phyloP scores from a whole-genome alignment of 1,140 invertebrate species.

The Batillaria attramentaria region DNA sequence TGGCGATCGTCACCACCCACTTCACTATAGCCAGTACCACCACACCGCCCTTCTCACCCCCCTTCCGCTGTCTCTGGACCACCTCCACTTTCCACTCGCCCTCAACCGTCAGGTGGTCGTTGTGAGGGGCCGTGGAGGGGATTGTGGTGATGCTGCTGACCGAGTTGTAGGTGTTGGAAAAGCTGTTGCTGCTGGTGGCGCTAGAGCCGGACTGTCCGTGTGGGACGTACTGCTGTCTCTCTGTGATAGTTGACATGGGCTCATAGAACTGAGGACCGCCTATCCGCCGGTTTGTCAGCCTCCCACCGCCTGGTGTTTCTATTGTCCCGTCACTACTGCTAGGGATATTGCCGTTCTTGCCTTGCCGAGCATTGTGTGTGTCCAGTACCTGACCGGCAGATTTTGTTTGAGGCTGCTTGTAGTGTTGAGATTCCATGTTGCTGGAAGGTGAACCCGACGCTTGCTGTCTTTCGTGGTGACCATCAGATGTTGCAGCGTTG shows the following conservation, averaged over 20 bases:
- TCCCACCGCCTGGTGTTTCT: background rate
- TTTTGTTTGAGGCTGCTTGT: background rate
- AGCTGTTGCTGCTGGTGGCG: background rate
- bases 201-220: background rate
- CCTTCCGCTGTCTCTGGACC: background rate
- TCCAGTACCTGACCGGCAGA: background rate
- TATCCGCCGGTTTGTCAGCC: background rate
- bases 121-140: background rate
- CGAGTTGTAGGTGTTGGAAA: conserved; percentile 15
- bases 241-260: background rate
- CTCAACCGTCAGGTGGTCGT: conserved; percentile 32
- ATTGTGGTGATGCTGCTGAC: background rate
- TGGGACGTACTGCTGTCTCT: background rate
- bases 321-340: background rate
- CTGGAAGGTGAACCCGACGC: background rate
- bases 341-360: background rate
- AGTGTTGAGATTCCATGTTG: background rate
- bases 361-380: background rate
- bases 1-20: conserved; percentile 27
- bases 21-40: conserved; percentile 21
- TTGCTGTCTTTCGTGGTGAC: background rate
- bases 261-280: background rate
- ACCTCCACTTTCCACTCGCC: conserved; percentile 35
- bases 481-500: too few species aligned
- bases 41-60: background rate